Percentiles rank a stretch among this genome's conserved stretches.
Evolutionary conservation across 2,113 vertebrate species (phyloP).

Genomic region (Microtus ochrogaster): DNA sequence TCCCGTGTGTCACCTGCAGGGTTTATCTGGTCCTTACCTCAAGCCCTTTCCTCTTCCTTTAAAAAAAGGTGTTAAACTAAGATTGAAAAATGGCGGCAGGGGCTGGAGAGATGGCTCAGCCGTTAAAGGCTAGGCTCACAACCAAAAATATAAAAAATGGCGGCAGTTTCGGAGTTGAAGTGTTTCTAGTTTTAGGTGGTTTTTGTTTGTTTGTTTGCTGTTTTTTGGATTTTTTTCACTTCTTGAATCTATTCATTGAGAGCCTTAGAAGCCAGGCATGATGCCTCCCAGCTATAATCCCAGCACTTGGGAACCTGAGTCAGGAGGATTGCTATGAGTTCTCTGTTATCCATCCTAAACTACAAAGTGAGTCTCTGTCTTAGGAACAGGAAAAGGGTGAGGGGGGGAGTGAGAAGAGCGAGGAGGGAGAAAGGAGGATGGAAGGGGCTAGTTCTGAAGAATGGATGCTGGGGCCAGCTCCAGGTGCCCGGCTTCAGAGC

Average conservation of each 20-base stretch:
- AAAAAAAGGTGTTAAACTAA: neutral
- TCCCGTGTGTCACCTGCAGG: neutral
- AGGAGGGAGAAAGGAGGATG: neutral
- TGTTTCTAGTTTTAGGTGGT: conserved; percentile 29
- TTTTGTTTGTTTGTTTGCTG: too few species aligned
- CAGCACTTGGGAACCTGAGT: neutral
- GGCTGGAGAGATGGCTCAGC: too few species aligned
- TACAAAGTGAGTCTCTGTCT: neutral
- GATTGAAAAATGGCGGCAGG: neutral
- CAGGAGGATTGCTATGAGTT: neutral
- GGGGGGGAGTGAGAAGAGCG: neutral
- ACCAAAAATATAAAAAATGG: neutral
- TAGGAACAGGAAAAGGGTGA: neutral
- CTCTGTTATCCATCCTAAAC: too few species aligned
- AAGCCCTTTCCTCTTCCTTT: conserved; percentile 1
- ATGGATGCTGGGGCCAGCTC: too few species aligned
- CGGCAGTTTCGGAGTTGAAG: neutral
- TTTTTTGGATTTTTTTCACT: neutral
- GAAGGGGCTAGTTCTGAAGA: neutral
- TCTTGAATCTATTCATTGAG: neutral
- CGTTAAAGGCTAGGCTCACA: too few species aligned
- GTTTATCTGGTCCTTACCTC: neutral
- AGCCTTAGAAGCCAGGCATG: neutral
- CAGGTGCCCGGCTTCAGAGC: too few species aligned
- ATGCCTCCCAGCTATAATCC: neutral